These are phyloP conservation scores for Falco naumanni DNA, from an alignment of 2,797 vertebrate genomes.

Conservation along the genomic window DNA sequence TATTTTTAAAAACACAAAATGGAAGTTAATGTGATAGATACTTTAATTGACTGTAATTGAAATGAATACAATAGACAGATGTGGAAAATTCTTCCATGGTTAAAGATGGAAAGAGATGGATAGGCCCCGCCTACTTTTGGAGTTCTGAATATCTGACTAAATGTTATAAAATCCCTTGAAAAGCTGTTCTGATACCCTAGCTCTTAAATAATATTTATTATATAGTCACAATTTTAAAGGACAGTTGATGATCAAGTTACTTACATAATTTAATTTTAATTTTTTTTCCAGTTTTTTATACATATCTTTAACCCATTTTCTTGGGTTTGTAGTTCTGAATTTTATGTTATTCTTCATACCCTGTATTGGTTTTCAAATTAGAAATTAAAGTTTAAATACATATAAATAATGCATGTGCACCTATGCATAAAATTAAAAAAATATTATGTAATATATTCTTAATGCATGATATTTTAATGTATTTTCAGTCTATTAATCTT, in stretches of 20 bases:
- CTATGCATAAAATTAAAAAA: background rate
- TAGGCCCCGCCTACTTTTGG: background rate
- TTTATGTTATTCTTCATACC: background rate
- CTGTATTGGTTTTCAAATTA: background rate
- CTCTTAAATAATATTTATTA: background rate
- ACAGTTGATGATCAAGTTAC: background rate
- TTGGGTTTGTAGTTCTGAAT: background rate
- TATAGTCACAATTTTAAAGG: background rate
- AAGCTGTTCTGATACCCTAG: background rate
- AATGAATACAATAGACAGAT: background rate
- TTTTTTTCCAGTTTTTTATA: background rate
- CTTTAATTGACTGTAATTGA: background rate
- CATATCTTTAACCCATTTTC: background rate
- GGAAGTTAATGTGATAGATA: background rate
- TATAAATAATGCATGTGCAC: background rate
- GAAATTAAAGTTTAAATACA: background rate
- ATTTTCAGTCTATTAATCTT: slow-evolving; percentile 79
- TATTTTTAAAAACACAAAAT: background rate
- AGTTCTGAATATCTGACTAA: background rate
- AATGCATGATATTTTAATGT: background rate
- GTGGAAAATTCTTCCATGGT: background rate
- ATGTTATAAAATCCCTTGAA: background rate
- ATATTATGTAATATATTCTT: background rate
- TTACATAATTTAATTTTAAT: background rate
- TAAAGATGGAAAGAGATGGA: background rate